These are phyloP conservation scores for Tympanuchus pallidicinctus DNA, from an alignment of 2,113 vertebrate species.

Conservation along the genomic window DNA sequence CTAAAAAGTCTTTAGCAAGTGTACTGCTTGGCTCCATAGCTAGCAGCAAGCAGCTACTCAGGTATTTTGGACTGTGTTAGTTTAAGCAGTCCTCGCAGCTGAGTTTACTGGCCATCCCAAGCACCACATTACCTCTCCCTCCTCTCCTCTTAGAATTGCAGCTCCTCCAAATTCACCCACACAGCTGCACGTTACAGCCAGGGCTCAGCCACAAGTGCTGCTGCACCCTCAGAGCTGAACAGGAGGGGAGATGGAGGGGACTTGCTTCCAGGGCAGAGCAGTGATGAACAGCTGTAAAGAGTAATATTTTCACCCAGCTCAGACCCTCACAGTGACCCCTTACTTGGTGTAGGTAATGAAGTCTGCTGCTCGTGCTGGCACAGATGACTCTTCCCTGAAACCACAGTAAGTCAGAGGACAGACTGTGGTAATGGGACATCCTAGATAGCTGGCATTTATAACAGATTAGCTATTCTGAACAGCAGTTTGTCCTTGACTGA, in stretches of 20 bases:
- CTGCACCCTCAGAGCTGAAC: not conserved
- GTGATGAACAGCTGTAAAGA: not conserved
- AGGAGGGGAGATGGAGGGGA: fast-evolving
- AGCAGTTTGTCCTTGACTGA: not conserved
- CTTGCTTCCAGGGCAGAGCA: not conserved
- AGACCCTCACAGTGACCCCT: not conserved
- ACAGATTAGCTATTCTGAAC: not conserved
- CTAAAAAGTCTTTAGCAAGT: not conserved
- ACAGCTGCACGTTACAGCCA: not conserved
- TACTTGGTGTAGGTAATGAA: fast-evolving
- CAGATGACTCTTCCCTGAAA: not conserved
- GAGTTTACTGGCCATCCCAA: not conserved
- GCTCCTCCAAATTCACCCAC: fast-evolving
- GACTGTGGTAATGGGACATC: not conserved
- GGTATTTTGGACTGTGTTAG: not conserved
- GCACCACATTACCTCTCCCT: fast-evolving
- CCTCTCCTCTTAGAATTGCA: not conserved
- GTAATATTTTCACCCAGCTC: not conserved
- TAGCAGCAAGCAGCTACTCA: not conserved
- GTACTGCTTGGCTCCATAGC: not conserved
- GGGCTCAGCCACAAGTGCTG: not conserved
- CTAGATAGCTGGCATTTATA: not conserved
- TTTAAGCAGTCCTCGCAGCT: not conserved
- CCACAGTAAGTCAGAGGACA: not conserved
- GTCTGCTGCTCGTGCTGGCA: not conserved